Evolutionary conservation across 2,888 invertebrate genomes (phyloP), one percentile per base, ranked within the genome.

Genomic region (Protonemura montana): DNA sequence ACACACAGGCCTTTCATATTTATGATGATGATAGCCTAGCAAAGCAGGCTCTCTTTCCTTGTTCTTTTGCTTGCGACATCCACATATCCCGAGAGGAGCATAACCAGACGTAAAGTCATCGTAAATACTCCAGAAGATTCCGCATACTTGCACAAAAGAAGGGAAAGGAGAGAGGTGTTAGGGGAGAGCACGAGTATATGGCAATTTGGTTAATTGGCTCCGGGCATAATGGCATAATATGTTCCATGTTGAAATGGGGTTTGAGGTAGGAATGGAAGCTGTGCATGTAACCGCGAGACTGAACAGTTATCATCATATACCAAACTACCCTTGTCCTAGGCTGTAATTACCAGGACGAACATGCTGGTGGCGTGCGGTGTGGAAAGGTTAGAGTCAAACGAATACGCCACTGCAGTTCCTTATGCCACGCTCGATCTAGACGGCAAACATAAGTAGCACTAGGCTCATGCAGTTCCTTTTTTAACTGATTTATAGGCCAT

Each of bases 401-500:
- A 21, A 21, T 3, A 35, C 35, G 35, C 35, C 59, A 59, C 59
- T 59, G 59, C 59, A 81, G 29, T 13, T 29, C 81, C 29, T n/a
- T 29, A 27, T 78, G 78, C 78, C 78, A 28, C 21, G 59, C 59
- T 13, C 16, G 25, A 10, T 25, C 81, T 26, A 80, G 81, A 80
- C 28, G 30, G 25, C 81, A 13, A 82, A 25, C 82, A 41, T 5
- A 41, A 59, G 59, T 59, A 78, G 26, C 78, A 83, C 41, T 59
- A 82, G 29, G 25, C 26, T 42, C 81, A 30, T 80, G 82, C 84
- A 81, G 30, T 86, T 83, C 85, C 87, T 87, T 86, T 87, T 86
- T 82, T 86, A 76, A 86, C 90, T 91, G 91, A 92, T 92, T 92
- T 92, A 92, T 91, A 90, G 90, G 89, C 91, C 91, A 92, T 92